Base-by-base conservation (phyloP, 1,140 invertebrate genomes). In the Caenorhabditis tropicalis region DNA sequence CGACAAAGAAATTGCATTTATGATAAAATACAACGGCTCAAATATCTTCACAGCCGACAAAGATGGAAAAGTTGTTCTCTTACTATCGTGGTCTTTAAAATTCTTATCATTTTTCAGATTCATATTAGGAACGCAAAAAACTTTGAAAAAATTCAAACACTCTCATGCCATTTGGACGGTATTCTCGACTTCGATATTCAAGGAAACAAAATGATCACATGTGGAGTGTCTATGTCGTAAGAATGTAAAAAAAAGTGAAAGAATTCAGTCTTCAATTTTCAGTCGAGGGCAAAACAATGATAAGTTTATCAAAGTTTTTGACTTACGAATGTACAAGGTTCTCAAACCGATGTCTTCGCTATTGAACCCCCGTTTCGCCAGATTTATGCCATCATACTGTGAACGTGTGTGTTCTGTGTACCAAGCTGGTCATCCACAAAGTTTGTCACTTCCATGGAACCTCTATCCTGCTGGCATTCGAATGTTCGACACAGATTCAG, bases 341-440 rank as follows among this genome's bases (percentile, higher is more conserved):
- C 24, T 65, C 4, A 33, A 16, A 4, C 58, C 65, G 15, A 36
- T 33, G 43, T 3, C 9, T 19, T 10, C 10, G 15, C 12, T 15
- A 1, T 10, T 43, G 1, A 39, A 21, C 0, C 65, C 65, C 21
- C 65, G 33, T 10, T 74, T 74, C 36, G 65, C 24, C 24, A 16
- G 65, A 24, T 74, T 74, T 19, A 74, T 74, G 21, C 65, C 65
- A 24, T 74, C 65, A 12, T 74, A 74, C n/a, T 74, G 65, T n/a
- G 65, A 74, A 24, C 33, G 65, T 24, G 0, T 74, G 4, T 43
- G 36, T 46, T 10, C 43, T 31, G n/a, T 24, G 0, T 27, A 21
- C 24, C 65, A 74, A 43, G 3, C 33, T 24, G 29, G 29, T 58
- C 36, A 12, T 7, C 58, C 21, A 65, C 2, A 19, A 36, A 36